Evolutionary conservation across 2,113 vertebrate species (phyloP).

Genomic region (Amazona vittata): DNA sequence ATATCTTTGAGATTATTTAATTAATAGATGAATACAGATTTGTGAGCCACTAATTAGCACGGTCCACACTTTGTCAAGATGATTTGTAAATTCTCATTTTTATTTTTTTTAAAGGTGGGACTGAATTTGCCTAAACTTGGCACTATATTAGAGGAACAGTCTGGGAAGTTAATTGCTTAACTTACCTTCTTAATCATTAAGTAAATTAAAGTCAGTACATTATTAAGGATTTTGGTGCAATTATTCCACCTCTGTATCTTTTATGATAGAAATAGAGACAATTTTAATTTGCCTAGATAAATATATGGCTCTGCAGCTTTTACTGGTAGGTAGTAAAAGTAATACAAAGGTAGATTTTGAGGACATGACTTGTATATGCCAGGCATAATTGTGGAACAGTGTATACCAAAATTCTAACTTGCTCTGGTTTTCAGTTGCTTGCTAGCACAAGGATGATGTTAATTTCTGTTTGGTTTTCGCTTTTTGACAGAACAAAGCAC

Average conservation of each 20-base stretch:
- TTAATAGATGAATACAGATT: not conserved
- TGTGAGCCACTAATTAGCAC: not conserved
- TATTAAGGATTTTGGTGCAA: not conserved
- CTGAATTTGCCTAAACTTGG: not conserved
- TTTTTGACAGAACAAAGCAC: constrained; percentile 86
- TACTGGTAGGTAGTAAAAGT: not conserved
- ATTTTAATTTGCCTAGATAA: not conserved
- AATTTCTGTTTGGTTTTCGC: not conserved
- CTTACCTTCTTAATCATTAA: not conserved
- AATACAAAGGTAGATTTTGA: not conserved
- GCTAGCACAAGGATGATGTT: not conserved
- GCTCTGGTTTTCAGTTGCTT: not conserved
- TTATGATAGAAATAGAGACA: not conserved
- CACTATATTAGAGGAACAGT: not conserved
- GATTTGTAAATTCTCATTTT: not conserved
- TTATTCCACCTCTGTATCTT: not conserved
- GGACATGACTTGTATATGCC: not conserved
- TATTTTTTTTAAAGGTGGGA: not conserved
- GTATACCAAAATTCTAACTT: not conserved
- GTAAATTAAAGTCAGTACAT: not conserved
- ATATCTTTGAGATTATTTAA: not conserved
- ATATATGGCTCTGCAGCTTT: not conserved
- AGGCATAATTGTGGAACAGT: not conserved
- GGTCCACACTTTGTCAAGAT: fast-evolving
- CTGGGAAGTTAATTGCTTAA: not conserved